These are phyloP conservation scores for Mobula hypostoma DNA, from an alignment of 2,113 vertebrate species.

Conservation along the genomic window DNA sequence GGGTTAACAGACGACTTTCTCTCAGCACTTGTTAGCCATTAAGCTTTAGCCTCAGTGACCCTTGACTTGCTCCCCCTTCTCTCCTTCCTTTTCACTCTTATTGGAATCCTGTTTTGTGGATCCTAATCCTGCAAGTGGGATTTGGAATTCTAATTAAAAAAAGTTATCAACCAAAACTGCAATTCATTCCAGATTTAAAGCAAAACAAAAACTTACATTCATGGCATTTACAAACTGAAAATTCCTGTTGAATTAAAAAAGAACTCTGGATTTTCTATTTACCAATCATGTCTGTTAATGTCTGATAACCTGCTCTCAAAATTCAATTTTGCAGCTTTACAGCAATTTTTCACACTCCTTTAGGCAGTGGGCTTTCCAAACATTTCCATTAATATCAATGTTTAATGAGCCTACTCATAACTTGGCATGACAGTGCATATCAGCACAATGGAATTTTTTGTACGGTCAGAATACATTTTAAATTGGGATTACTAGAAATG, in stretches of 20 bases:
- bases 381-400: slow-evolving; percentile 36
- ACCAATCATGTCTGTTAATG: neutral
- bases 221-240: neutral
- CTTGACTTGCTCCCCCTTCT: neutral
- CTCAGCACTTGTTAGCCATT: too few species aligned
- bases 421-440: neutral
- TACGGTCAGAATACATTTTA: slow-evolving; percentile 23
- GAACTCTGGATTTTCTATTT: neutral
- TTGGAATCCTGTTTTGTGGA: neutral
- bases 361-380: slow-evolving; percentile 18
- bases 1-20: too few species aligned
- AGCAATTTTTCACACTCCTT: slow-evolving; percentile 37
- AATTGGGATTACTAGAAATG: neutral
- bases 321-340: slow-evolving; percentile 35
- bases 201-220: neutral
- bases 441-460: slow-evolving; percentile 31
- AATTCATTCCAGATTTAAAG: neutral
- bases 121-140: neutral
- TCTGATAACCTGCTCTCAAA: slow-evolving; percentile 22
- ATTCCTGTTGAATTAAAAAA: slow-evolving; percentile 5
- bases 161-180: neutral
- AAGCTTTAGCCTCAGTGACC: too few species aligned
- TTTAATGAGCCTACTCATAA: slow-evolving; percentile 36
- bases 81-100: neutral
- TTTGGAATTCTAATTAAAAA: slow-evolving; percentile 14